phyloP scores from a whole-genome alignment of 2,888 invertebrate species.

The Thera obeliscata region DNA sequence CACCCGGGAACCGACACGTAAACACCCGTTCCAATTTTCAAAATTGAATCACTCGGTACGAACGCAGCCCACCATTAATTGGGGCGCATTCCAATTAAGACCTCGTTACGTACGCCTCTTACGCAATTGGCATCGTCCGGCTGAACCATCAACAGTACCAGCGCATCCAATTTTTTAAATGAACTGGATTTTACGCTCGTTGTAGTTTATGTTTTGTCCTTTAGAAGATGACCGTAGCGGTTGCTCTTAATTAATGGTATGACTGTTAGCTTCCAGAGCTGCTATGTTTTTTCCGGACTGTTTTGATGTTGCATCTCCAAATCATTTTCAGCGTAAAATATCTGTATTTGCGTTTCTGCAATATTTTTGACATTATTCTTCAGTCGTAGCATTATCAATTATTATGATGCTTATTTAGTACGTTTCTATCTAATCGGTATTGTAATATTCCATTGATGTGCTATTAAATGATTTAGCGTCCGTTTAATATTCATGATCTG shows the following conservation, averaged over 20 bases:
- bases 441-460: constrained; percentile 22
- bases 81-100: constrained; percentile 82
- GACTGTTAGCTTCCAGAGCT: constrained; percentile 10
- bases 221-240: constrained; percentile 31
- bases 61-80: constrained; percentile 74
- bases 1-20: constrained; percentile 77
- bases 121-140: constrained; percentile 74
- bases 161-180: constrained; percentile 55
- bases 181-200: constrained; percentile 38
- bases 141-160: constrained; percentile 56
- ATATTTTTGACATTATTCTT: background rate
- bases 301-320: constrained; percentile 6
- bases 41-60: constrained; percentile 69
- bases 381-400: background rate
- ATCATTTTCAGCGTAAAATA: background rate
- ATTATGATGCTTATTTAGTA: background rate
- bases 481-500: constrained; percentile 44
- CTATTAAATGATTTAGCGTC: constrained; percentile 22
- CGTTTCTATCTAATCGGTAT: constrained; percentile 9
- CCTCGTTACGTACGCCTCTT: constrained; percentile 76
- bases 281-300: constrained; percentile 6
- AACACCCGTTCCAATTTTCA: constrained; percentile 75
- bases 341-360: background rate
- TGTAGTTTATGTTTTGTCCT: constrained; percentile 41
- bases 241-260: constrained; percentile 13